Conservation (phyloP, 2,113 vertebrate genomes). For the Mus musculus region DNA sequence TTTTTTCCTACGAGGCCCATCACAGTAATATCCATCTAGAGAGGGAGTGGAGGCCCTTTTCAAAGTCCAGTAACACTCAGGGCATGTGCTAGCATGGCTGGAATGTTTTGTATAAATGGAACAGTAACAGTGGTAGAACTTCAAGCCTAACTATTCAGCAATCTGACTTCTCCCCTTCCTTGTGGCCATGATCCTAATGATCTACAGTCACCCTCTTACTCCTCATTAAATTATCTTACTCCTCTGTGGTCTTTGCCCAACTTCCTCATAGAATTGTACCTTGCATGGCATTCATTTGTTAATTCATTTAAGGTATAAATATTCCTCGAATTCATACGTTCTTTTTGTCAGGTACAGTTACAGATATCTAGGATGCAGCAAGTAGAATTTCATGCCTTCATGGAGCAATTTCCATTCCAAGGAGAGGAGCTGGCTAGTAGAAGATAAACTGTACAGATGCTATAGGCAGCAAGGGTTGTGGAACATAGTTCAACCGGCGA, state of each 20-base stretch:
- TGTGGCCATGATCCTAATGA: fast-evolving
- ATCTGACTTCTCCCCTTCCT: not conserved
- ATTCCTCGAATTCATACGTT: not conserved
- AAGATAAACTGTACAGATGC: not conserved
- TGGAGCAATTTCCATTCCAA: not conserved
- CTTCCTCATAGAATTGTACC: not conserved
- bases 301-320: not conserved
- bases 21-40: not conserved
- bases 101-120: fast-evolving
- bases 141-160: fast-evolving
- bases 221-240: too few species aligned
- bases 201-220: not conserved
- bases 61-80: not conserved
- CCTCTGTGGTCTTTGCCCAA: not conserved
- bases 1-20: not conserved
- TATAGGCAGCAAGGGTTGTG: not conserved
- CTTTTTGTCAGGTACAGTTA: not conserved
- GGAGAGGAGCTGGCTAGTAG: not conserved
- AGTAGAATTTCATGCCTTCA: not conserved
- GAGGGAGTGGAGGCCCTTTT: not conserved
- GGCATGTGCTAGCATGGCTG: too few species aligned
- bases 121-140: fast-evolving
- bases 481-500: not conserved
- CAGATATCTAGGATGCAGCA: not conserved
- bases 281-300: not conserved